phyloP scores from a whole-genome alignment of 2,797 vertebrate genomes.

The Diplodus puntazzo region DNA sequence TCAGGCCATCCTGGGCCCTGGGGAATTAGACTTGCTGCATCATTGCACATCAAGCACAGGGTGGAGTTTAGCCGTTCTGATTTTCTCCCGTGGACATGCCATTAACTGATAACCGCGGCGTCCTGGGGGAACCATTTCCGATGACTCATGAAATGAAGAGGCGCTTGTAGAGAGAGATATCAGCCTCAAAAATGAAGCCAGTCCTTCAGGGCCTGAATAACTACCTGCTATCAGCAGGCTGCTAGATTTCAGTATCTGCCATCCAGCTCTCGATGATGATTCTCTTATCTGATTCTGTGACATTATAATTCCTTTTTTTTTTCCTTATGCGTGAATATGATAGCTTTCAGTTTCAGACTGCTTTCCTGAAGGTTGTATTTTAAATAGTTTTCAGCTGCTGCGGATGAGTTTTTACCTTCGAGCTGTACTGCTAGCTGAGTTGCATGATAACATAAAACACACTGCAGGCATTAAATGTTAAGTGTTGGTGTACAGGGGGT shows the following conservation, averaged over 20 bases:
- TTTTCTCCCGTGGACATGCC: constrained; percentile 69
- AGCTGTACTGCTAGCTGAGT: neutral
- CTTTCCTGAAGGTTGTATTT: neutral
- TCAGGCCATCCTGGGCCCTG: constrained; percentile 52
- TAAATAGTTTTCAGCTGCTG: neutral
- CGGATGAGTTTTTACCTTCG: no score
- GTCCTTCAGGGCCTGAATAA: constrained; percentile 66
- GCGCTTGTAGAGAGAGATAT: constrained; percentile 57
- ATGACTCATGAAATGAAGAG: constrained; percentile 78
- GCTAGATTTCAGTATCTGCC: constrained; percentile 24
- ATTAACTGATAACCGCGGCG: constrained; percentile 76
- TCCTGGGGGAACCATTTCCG: constrained; percentile 67
- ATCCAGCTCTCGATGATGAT: constrained; percentile 26
- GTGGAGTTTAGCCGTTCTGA: constrained; percentile 68
- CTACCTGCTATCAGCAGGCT: constrained; percentile 57
- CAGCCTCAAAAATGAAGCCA: constrained; percentile 56
- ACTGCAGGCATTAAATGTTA: neutral
- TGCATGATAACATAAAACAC: neutral
- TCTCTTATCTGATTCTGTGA: constrained; percentile 29
- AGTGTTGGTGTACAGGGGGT: neutral
- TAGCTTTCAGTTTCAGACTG: constrained; percentile 29
- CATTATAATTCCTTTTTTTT: neutral
- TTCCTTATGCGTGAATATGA: constrained; percentile 14
- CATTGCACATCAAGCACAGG: constrained; percentile 72
- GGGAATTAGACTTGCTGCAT: constrained; percentile 73